phyloP scores from a whole-genome alignment of 1,140 invertebrate species.

The Apis dorsata region DNA sequence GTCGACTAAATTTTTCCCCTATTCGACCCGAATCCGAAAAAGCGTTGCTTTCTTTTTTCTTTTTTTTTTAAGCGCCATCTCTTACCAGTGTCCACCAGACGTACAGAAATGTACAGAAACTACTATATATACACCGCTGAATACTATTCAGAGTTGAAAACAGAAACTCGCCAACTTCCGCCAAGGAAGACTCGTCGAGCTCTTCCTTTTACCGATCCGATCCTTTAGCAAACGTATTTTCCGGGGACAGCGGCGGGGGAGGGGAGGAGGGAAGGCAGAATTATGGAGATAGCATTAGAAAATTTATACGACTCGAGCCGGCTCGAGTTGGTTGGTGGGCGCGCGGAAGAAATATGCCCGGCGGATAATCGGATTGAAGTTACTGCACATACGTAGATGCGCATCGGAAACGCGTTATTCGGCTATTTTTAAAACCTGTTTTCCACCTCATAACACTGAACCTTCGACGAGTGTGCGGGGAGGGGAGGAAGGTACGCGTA shows the following conservation, averaged over 20 bases:
- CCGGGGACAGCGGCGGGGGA: constrained; percentile 6
- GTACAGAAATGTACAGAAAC: too few species aligned
- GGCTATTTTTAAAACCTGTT: constrained; percentile 59
- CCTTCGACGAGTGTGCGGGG: constrained; percentile 51
- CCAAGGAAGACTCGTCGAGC: neutral
- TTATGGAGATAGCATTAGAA: constrained; percentile 50
- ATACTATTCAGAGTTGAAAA: neutral
- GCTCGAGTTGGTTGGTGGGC: neutral
- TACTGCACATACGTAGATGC: constrained; percentile 53
- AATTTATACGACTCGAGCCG: constrained; percentile 40
- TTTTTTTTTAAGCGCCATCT: too few species aligned
- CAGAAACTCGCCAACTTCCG: neutral
- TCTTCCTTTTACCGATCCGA: constrained; percentile 6
- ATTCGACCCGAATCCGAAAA: too few species aligned
- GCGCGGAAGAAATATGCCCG: constrained; percentile 33
- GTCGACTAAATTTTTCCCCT: too few species aligned
- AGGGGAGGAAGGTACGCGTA: too few species aligned
- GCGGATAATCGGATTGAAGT: constrained; percentile 48
- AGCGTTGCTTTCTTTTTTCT: too few species aligned
- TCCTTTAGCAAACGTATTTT: constrained; percentile 14
- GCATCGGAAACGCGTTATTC: constrained; percentile 58
- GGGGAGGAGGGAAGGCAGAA: constrained; percentile 14
- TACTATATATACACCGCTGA: too few species aligned
- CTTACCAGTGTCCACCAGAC: too few species aligned
- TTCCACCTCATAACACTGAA: constrained; percentile 58